Base-by-base conservation (phyloP, 2,888 invertebrate genomes). In the Myopa testacea region DNA sequence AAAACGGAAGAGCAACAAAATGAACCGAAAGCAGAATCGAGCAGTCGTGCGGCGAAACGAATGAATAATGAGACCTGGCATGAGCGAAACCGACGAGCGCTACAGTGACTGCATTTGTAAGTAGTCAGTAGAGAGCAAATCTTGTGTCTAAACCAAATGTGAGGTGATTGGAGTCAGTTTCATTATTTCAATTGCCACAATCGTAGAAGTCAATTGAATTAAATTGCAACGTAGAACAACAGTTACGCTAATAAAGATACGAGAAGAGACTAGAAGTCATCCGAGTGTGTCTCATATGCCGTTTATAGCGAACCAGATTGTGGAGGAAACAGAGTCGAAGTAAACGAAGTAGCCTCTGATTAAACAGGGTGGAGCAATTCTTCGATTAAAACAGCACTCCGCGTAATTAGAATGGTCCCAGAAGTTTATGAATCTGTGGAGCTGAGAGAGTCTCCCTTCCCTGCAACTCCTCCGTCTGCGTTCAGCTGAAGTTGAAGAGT, bases 1-100 rank as follows among this genome's bases (percentile, higher is more conserved):
- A 7, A 52, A 76, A 60, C 37, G 40, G 38, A 10, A 38, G 70
- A 14, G 65, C 55, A 65, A 63, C 67, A 50, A 69, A 69, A 50
- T 16, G 55, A 70, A 38, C 12, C n/a, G 14, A 40, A 16, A 67
- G 67, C 8, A 7, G 67, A 38, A 12, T 67, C 52, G 26, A 1
- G n/a, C 45, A 50, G 45, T 8, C 19, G 26, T n/a, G n/a, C 69
- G 19, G n/a, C 16, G 26, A 19, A 50, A 19, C 45, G 50, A 50
- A 67, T 19, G 16, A 12, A 45, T 45, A 65, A 38, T 12, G 37
- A 65, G 37, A 38, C 6, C 3, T 1, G 37, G 16, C 65, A 38
- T 34, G 14, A 8, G 16, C 16, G 65, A 12, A 3, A 16, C 38
- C 16, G 4, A 19, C 19, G 37, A 60, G 37, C 26, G 70, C 65